A percentile compares a stretch with the other conserved stretches of the same genome.
phyloP scores from a whole-genome alignment of 2,797 vertebrate species.

The Hozukius guyotensis region DNA sequence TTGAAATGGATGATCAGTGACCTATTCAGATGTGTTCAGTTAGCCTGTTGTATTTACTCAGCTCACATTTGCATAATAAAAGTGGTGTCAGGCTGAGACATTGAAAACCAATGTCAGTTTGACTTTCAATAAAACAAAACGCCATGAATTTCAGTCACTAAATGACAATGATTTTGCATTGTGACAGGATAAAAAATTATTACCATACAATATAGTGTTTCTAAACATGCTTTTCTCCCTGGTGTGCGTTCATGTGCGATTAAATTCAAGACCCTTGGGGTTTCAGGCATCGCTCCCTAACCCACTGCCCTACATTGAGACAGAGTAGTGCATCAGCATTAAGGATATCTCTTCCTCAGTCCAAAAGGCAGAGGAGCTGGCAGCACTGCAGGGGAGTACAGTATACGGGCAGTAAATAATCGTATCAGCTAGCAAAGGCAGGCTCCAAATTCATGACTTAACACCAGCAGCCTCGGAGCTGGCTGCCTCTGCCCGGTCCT shows the following conservation, averaged over 20 bases:
- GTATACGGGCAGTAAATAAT: constrained; percentile 37
- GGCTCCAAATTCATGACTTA: constrained; percentile 40
- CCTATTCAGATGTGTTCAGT: constrained; percentile 34
- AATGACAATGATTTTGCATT: neutral
- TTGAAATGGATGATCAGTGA: constrained; percentile 44
- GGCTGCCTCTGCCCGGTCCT: constrained; percentile 26
- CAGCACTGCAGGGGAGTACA: neutral
- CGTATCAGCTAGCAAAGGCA: constrained; percentile 11
- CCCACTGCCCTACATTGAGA: constrained; percentile 45
- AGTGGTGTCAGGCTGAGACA: constrained; percentile 23
- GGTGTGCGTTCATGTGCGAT: constrained; percentile 21
- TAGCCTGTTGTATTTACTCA: constrained; percentile 18
- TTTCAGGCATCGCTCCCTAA: constrained; percentile 5
- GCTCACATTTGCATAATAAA: constrained; percentile 41
- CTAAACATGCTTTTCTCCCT: neutral
- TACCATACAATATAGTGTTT: neutral
- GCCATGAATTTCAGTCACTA: neutral
- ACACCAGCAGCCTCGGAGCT: constrained; percentile 14
- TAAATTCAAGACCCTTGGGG: constrained; percentile 35
- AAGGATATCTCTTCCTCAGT: neutral
- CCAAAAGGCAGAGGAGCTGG: neutral
- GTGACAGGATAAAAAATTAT: neutral
- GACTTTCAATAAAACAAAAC: constrained; percentile 19
- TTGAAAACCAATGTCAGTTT: constrained; percentile 25
- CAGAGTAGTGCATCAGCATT: neutral